A percentile compares a stretch with the other conserved stretches of the same genome.
Conservation (phyloP, 2,113 vertebrate genomes). For the Paraplagusia blochii region DNA sequence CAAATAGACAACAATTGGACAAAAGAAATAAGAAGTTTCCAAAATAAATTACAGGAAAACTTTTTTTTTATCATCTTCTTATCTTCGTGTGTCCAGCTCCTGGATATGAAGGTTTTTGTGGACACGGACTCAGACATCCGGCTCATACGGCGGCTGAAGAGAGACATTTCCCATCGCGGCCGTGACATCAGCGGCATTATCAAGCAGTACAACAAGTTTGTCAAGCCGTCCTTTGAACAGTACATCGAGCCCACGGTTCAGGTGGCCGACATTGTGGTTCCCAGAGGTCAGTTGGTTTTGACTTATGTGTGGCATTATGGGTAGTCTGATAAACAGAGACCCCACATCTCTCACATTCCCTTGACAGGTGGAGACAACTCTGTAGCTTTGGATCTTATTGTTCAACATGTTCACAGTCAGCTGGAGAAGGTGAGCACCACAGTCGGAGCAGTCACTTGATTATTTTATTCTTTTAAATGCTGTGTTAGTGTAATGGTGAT, state of each 20-base stretch:
- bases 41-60: too few relatives aligned
- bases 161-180: constrained; percentile 84
- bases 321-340: not conserved
- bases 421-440: constrained; percentile 83
- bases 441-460: constrained; percentile 32
- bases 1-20: too few relatives aligned
- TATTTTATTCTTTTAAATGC: too few relatives aligned
- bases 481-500: too few relatives aligned
- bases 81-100: constrained; percentile 68
- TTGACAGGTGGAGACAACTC: constrained; percentile 86
- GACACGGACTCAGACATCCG: constrained; percentile 91
- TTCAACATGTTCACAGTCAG: constrained; percentile 90
- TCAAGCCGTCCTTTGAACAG: constrained; percentile 88
- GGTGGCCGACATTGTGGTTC: constrained; percentile 88
- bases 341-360: not conserved
- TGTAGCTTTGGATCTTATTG: constrained; percentile 86
- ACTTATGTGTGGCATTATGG: too few relatives aligned
- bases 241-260: constrained; percentile 91
- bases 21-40: too few relatives aligned
- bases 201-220: constrained; percentile 90
- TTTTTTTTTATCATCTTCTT: not conserved
- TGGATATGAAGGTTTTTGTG: constrained; percentile 95
- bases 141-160: constrained; percentile 84
- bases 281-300: constrained; percentile 83
- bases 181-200: constrained; percentile 84